These are phyloP conservation scores for Manacus vitellinus DNA, from an alignment of 2,113 vertebrate genomes.

Conservation along the genomic window DNA sequence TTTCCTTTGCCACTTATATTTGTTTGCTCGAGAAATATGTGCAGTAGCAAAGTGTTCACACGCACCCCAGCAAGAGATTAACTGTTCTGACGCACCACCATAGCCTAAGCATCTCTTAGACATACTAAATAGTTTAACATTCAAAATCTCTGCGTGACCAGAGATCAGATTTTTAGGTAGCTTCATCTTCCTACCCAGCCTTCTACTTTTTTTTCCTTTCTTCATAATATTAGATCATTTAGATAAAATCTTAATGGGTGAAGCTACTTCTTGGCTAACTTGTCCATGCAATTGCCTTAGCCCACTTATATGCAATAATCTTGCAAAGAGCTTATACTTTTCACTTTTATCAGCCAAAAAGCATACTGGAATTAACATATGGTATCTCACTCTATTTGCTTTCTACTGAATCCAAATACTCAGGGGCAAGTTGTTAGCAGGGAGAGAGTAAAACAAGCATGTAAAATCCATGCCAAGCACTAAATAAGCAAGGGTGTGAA, in stretches of 20 bases:
- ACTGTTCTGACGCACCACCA: neutral
- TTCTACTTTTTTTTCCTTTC: neutral
- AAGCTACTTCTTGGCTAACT: neutral
- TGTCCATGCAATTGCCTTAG: neutral
- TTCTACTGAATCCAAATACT: slow-evolving; percentile 37
- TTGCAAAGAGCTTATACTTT: slow-evolving; percentile 3
- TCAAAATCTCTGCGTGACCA: neutral
- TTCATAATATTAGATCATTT: neutral
- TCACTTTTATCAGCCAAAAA: slow-evolving; percentile 53
- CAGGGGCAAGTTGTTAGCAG: neutral
- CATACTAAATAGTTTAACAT: neutral
- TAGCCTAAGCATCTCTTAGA: neutral
- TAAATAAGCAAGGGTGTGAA: neutral
- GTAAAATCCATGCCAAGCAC: neutral
- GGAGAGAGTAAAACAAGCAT: neutral
- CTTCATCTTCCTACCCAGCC: neutral
- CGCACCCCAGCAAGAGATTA: neutral
- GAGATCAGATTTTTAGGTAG: neutral
- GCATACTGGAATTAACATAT: neutral
- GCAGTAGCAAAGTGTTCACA: neutral
- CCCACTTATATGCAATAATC: neutral
- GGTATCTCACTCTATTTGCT: slow-evolving; percentile 6
- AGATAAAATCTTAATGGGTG: slow-evolving; percentile 26
- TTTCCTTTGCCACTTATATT: neutral
- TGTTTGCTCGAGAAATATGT: neutral